phyloP scores from a whole-genome alignment of 2,888 invertebrate genomes.

The Diaprepes abbreviatus region DNA sequence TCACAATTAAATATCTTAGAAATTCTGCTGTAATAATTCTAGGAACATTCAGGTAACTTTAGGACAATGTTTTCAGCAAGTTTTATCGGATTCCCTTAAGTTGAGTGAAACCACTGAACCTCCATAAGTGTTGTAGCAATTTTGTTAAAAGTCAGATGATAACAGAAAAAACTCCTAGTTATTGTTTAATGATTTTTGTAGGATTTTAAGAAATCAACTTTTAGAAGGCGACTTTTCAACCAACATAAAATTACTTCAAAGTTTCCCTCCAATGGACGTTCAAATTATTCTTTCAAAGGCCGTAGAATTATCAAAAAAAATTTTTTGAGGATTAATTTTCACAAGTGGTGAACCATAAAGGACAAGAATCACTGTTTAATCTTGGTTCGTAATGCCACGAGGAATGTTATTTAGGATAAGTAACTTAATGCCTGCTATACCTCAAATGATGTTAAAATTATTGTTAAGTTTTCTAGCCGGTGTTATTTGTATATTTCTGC shows the following conservation, averaged over 20 bases:
- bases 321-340: constrained; percentile 28
- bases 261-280: constrained; percentile 91
- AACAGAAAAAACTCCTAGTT: too few species aligned
- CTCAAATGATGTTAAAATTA: constrained; percentile 2
- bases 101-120: too few species aligned
- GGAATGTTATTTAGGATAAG: neutral
- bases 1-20: too few species aligned
- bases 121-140: too few species aligned
- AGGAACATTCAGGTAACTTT: too few species aligned
- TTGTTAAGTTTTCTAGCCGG: neutral
- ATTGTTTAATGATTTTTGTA: constrained; percentile 64
- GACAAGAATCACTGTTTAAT: too few species aligned
- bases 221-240: constrained; percentile 91
- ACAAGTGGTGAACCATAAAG: too few species aligned
- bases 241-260: constrained; percentile 94
- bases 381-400: neutral
- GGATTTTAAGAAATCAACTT: constrained; percentile 86
- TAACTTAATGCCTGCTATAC: constrained; percentile 2
- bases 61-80: too few species aligned
- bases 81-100: too few species aligned
- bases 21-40: too few species aligned
- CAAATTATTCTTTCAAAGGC: constrained; percentile 86
- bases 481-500: constrained; percentile 9
- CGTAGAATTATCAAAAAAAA: constrained; percentile 71
- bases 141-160: too few species aligned